Base-by-base conservation (phyloP, 2,113 vertebrate species). In the Albula glossodonta region DNA sequence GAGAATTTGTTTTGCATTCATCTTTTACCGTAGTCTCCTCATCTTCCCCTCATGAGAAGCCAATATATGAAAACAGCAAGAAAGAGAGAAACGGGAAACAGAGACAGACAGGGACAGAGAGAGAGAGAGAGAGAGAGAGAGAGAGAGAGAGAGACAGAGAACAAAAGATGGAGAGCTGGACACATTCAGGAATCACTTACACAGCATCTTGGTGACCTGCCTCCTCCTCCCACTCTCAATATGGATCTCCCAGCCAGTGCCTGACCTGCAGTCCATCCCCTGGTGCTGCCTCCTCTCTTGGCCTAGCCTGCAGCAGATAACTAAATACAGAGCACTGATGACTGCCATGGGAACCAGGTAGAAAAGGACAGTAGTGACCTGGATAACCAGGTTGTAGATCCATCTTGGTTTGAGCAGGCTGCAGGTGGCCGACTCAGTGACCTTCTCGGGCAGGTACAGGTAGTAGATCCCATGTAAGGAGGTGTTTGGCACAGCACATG, bases 161-260 rank as follows among this genome's bases (percentile, higher is more conserved):
- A n/a, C 11, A 19, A 70, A 10, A 31, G 13, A n/a, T 6, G 63
- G 25, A 49, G 49, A 51, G 31, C 48, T n/a, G 51, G 51, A 66
- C 2, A 3, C 17, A 19, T 66, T 19, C 17, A 66, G 60, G 19
- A 66, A 15, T 19, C 70, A 94, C 95, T 96, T 86, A 96, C 96
- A 92, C 11, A 96, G 93, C 96, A 96, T 96, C 89, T 96, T 96
- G 91, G 93, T 94, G 89, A 96, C 91, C 80, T 96, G 95, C n/a
- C 93, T 91, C 80, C 93, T 91, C 78, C 92, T 93, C 31, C 94
- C 88, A n/a, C 86, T 90, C 84, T 95, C 94, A 79, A 88, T 50
- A 11, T 89, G 90, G 50, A 94, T 92, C 86, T 90, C 94, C 87
- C 91, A 94, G 11, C 85, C 91, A 12, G 66, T 84, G 57, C 79